Percentiles rank a stretch among this genome's conserved stretches.
Evolutionary conservation across 2,797 vertebrate species (phyloP).

Genomic region (Phoebastria nigripes): DNA sequence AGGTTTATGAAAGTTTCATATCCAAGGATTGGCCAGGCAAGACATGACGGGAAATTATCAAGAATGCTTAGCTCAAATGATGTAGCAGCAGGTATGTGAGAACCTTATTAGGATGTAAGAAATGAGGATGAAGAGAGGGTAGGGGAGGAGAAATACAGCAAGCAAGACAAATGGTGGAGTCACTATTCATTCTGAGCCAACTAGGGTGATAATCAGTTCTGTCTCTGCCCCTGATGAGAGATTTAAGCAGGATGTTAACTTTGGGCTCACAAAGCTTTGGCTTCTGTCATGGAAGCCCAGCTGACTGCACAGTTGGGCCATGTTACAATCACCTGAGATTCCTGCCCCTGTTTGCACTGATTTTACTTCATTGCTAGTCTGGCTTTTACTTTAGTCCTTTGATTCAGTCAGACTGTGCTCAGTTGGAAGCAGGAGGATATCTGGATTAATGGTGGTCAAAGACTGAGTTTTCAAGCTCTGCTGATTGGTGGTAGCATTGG

Average conservation of each 20-base stretch:
- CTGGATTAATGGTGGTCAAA: not conserved
- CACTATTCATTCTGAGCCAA: not conserved
- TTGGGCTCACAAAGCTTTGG: not conserved
- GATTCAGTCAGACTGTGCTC: not conserved
- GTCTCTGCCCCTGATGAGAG: not conserved
- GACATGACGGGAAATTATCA: not conserved
- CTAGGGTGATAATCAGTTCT: not conserved
- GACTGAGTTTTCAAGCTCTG: not conserved
- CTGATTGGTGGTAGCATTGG: not conserved
- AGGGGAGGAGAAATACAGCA: not conserved
- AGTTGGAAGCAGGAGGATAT: not conserved
- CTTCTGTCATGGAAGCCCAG: not conserved
- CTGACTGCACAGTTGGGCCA: not conserved
- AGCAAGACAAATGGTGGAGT: not conserved
- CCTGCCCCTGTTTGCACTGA: not conserved
- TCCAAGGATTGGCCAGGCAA: not conserved
- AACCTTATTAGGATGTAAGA: not conserved
- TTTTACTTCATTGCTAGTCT: not conserved
- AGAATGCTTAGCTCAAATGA: not conserved
- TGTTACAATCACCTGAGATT: not conserved
- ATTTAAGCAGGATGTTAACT: not conserved
- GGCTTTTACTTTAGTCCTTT: not conserved
- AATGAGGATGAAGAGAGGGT: not conserved
- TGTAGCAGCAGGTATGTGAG: not conserved
- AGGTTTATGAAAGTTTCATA: not conserved